Percentiles rank a stretch among this genome's conserved stretches.
These are phyloP conservation scores for Papilio polytes DNA, from an alignment of 1,140 invertebrate species.

Conservation along the genomic window DNA sequence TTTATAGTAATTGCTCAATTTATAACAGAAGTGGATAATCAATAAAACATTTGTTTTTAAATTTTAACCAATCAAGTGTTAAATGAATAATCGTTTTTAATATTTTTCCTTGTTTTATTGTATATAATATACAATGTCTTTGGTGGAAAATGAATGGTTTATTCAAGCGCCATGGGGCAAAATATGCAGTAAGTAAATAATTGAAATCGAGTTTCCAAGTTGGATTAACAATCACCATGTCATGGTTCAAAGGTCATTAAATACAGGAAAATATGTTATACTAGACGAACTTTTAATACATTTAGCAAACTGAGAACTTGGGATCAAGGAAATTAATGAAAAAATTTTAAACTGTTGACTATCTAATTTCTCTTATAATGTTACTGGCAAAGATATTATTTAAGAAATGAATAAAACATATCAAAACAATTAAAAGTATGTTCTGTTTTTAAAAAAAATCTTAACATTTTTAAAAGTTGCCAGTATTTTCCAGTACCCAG, in stretches of 20 bases:
- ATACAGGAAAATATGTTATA: not conserved
- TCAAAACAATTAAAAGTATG: too few relatives aligned
- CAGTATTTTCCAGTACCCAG: not conserved
- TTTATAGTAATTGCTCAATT: not conserved
- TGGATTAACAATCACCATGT: not conserved
- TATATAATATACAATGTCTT: slow-evolving; percentile 45
- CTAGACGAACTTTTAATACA: not conserved
- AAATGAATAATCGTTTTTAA: not conserved
- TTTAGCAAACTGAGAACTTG: not conserved
- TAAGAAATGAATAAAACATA: too few relatives aligned
- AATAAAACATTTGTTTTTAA: not conserved
- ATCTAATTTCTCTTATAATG: not conserved
- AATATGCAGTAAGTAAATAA: slow-evolving; percentile 62
- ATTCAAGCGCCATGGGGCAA: slow-evolving; percentile 72
- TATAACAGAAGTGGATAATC: not conserved
- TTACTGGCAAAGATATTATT: too few relatives aligned
- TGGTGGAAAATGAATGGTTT: slow-evolving; percentile 70
- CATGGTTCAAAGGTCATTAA: not conserved
- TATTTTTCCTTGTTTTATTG: not conserved
- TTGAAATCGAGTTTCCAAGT: not conserved
- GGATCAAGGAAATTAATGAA: not conserved
- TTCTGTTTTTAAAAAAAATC: too few relatives aligned
- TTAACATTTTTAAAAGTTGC: not conserved
- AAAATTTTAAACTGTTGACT: slow-evolving; percentile 1
- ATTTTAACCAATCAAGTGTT: too few relatives aligned